These are phyloP conservation scores for Morinoia aosen DNA, from an alignment of 2,888 invertebrate species.

Conservation along the genomic window DNA sequence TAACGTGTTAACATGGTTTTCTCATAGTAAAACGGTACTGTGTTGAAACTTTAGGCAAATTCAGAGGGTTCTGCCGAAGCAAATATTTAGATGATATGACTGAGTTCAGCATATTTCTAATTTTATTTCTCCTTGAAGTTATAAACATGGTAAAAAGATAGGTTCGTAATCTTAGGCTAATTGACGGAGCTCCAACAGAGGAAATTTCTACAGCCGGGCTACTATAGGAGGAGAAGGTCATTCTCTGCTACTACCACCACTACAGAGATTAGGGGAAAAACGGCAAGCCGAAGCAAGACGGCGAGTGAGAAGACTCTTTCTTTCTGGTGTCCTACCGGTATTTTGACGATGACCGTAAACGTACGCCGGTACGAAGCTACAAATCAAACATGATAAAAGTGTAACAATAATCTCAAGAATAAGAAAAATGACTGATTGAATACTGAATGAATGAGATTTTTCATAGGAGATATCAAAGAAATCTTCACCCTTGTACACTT, in stretches of 20 bases:
- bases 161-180: background rate
- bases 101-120: background rate
- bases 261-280: background rate
- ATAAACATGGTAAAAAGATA: background rate
- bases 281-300: background rate
- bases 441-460: background rate
- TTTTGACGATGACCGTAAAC: background rate
- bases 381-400: background rate
- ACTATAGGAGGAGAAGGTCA: conserved; percentile 8
- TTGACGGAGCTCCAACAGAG: background rate
- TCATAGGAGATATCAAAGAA: conserved; percentile 31
- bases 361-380: background rate
- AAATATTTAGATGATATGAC: background rate
- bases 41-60: background rate
- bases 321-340: background rate
- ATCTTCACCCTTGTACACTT: background rate
- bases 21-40: background rate
- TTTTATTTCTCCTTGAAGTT: background rate
- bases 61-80: background rate
- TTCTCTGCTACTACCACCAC: conserved; percentile 38
- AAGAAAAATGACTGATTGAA: background rate
- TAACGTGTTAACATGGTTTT: background rate
- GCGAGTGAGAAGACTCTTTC: background rate
- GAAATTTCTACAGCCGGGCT: background rate
- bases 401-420: background rate